These are phyloP conservation scores for Nomia melanderi DNA, from an alignment of 1,140 invertebrate genomes.

Conservation along the genomic window DNA sequence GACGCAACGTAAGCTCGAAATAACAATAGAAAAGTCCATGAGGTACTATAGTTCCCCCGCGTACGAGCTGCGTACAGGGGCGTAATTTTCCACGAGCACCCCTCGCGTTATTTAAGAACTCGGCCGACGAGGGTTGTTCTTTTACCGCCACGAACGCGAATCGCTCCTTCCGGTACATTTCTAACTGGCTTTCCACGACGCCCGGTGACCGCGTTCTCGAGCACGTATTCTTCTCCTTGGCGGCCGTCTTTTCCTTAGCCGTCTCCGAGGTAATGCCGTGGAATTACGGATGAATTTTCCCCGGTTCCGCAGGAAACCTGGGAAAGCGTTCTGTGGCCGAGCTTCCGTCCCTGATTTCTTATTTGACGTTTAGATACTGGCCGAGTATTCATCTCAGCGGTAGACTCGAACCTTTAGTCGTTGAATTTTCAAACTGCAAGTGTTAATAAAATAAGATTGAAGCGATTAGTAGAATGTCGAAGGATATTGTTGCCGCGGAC, in stretches of 20 bases:
- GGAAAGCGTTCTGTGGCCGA: background rate
- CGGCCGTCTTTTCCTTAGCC: background rate
- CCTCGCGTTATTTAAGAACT: conserved; percentile 8
- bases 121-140: background rate
- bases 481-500: no score
- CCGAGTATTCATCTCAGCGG: no score
- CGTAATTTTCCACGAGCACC: background rate
- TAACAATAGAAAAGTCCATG: no score
- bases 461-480: no score
- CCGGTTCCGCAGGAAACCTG: background rate
- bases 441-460: no score
- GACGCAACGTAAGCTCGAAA: no score
- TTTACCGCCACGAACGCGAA: background rate
- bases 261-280: background rate
- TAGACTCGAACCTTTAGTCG: no score
- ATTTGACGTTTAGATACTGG: no score
- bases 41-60: no score
- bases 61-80: background rate
- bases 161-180: background rate
- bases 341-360: background rate
- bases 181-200: background rate
- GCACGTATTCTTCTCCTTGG: background rate
- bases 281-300: conserved; percentile 4
- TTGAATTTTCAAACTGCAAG: no score
- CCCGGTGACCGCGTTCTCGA: no score